Evolutionary conservation across 2,888 invertebrate genomes (phyloP), one percentile per base, ranked within the genome.

Genomic region (Melinaea menophilus): DNA sequence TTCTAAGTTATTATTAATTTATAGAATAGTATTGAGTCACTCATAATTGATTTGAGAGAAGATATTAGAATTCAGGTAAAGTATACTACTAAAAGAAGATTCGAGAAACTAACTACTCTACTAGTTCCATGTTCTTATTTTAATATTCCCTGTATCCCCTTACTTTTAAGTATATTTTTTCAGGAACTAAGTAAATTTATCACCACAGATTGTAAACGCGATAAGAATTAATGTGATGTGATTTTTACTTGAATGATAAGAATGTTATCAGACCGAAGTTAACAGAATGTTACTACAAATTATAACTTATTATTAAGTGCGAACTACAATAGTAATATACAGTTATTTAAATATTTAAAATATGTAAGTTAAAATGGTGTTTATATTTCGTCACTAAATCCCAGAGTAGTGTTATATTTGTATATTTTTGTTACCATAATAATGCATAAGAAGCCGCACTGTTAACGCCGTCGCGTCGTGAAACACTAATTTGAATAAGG

Each of bases 171-270:
- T 37, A 37, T 37, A 5, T 37, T 7, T 37, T n/a, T 37, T 7
- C 37, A 7, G 37, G 37, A 5, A 37, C 7, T 3, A 41, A 41
- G 9, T 9, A 41, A 5, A 41, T 41, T 41, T 9, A 9, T 9
- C 5, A 9, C 9, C 9, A 5, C 9, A 51, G 5, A 31, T 51
- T 31, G 5, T 7, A 66, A 58, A 37, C 51, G 58, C 61, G 75
- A 74, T 74, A 73, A 73, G 66, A 62, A 68, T 71, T 76, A 70
- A 71, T 73, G 70, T 71, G 75, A 76, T 79, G 73, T 76, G 76
- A 77, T 79, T 81, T 77, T 69, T 73, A 74, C 73, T 69, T 61
- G 59, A 64, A 58, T 71, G 75, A 79, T 79, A 79, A 72, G 73
- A 70, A 62, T 69, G 46, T 59, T 69, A 63, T 65, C 65, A 51